Conservation (phyloP, 2,113 vertebrate species). For the Dicrurus megarhynchus region DNA sequence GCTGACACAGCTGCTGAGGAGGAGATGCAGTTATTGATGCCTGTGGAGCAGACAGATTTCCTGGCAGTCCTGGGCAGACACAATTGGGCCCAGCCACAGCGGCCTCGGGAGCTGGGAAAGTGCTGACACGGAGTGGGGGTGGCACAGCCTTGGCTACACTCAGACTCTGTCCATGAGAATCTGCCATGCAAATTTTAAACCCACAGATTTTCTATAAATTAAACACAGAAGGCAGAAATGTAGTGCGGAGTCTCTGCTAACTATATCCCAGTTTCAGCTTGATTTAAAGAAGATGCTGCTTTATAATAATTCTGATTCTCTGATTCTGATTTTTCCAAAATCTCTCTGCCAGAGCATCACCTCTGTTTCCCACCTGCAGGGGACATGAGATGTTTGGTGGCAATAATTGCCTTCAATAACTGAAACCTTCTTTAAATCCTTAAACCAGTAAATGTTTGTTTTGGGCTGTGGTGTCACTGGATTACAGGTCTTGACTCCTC, state of each 20-base stretch:
- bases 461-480: background rate
- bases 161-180: too few relatives aligned
- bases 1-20: background rate
- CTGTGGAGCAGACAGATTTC: fast-evolving
- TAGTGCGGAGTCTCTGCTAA: background rate
- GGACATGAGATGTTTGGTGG: background rate
- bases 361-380: background rate
- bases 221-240: background rate
- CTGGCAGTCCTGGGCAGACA: fast-evolving
- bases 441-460: background rate
- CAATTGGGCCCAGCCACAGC: fast-evolving
- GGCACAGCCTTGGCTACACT: fast-evolving
- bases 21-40: fast-evolving
- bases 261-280: background rate
- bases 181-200: fast-evolving
- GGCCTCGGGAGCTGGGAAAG: background rate
- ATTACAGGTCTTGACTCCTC: background rate
- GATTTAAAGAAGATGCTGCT: background rate
- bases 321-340: background rate
- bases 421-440: background rate
- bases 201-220: background rate
- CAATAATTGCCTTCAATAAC: background rate
- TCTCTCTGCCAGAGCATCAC: background rate
- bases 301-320: background rate
- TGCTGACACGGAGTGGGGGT: fast-evolving